Conservation (phyloP, 2,113 vertebrate species). For the Podarcis raffonei region DNA sequence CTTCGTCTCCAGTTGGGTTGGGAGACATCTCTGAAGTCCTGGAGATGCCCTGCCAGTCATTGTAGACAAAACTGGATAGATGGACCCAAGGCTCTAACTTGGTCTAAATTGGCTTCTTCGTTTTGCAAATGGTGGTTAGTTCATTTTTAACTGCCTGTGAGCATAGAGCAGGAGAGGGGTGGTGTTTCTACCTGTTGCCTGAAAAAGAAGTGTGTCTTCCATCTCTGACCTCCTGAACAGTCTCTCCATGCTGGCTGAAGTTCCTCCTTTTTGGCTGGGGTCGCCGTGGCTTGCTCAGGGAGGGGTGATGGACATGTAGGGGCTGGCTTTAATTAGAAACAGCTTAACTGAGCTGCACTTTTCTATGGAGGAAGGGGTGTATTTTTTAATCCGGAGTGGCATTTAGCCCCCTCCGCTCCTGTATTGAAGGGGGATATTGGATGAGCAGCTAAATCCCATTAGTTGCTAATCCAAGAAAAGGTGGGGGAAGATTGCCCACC, state of each 20-base stretch:
- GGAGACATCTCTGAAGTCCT: no score
- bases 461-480: constrained; percentile 60
- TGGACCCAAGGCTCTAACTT: no score
- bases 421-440: constrained; percentile 64
- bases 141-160: background rate
- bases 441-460: constrained; percentile 73
- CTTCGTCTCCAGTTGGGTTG: no score
- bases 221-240: background rate
- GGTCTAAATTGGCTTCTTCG: no score
- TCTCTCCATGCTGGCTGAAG: background rate
- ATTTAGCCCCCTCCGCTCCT: constrained; percentile 54
- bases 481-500: constrained; percentile 24
- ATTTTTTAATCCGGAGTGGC: constrained; percentile 31
- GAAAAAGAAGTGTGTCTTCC: background rate
- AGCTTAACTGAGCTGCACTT: constrained; percentile 54
- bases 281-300: background rate
- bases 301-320: constrained; percentile 40
- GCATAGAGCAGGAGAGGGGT: background rate
- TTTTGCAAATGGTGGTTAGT: background rate
- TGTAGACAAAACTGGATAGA: no score
- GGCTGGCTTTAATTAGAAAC: constrained; percentile 69
- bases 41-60: no score
- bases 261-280: background rate
- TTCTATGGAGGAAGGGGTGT: constrained; percentile 4
- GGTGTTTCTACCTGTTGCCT: background rate